Conservation (phyloP, 2,797 vertebrate species). For the Lacerta bilineata region DNA sequence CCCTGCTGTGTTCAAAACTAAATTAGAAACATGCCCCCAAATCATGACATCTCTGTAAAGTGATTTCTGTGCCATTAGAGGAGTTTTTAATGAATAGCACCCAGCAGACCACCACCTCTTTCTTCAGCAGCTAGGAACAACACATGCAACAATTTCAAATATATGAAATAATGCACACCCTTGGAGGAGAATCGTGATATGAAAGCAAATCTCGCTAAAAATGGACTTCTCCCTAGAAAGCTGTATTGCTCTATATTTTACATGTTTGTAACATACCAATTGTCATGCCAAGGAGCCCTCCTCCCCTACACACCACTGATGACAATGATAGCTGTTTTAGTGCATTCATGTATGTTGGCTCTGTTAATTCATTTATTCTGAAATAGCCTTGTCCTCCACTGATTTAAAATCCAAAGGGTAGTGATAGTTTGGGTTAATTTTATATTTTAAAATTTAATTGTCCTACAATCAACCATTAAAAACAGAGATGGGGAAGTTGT, state of each 20-base stretch:
- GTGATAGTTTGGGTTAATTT: too few relatives aligned
- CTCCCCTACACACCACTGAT: neutral
- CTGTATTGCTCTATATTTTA: too few relatives aligned
- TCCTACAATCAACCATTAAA: too few relatives aligned
- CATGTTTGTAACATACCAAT: too few relatives aligned
- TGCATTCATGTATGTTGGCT: neutral
- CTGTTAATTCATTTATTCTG: neutral
- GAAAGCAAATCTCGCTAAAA: neutral
- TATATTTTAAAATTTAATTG: too few relatives aligned
- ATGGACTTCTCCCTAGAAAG: neutral
- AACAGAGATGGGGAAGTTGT: too few relatives aligned
- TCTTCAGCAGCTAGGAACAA: neutral
- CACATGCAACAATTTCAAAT: too few relatives aligned
- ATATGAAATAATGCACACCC: neutral
- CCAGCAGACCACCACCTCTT: neutral
- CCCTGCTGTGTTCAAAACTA: neutral
- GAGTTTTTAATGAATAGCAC: constrained; percentile 2
- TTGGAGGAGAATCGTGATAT: neutral
- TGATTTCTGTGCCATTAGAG: neutral
- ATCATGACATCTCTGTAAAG: constrained; percentile 9
- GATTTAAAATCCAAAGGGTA: neutral
- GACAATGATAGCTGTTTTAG: neutral
- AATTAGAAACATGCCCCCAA: constrained; percentile 18
- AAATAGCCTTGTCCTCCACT: neutral
- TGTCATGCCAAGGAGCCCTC: neutral